These are phyloP conservation scores for Plectus sambesii DNA, from an alignment of 1,140 invertebrate genomes.

Conservation along the genomic window DNA sequence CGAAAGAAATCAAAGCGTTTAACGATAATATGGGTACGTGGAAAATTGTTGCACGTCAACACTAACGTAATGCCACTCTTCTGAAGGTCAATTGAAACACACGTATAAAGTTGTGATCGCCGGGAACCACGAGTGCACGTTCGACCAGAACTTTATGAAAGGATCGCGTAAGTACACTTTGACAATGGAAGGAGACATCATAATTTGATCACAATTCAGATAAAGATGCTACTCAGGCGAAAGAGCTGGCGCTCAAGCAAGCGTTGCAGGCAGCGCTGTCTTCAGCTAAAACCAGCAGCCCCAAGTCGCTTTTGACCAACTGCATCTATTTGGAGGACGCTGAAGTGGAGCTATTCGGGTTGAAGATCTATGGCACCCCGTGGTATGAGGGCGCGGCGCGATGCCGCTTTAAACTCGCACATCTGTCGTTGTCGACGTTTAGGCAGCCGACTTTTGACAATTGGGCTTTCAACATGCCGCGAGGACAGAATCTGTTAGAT, in stretches of 20 bases:
- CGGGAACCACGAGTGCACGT: constrained; percentile 73
- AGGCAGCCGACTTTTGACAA: constrained; percentile 69
- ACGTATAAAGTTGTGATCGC: constrained; percentile 71
- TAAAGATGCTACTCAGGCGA: constrained; percentile 25
- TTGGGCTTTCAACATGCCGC: constrained; percentile 69
- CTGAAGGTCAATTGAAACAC: constrained; percentile 59
- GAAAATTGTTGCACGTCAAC: constrained; percentile 17
- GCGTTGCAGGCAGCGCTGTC: constrained; percentile 21
- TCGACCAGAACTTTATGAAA: constrained; percentile 52
- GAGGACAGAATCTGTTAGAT: constrained; percentile 57
- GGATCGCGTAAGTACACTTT: constrained; percentile 18
- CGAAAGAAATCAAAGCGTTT: constrained; percentile 63
- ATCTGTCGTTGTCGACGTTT: no score
- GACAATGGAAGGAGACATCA: not conserved
- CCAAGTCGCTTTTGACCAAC: constrained; percentile 56
- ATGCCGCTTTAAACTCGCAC: no score
- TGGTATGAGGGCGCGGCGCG: no score
- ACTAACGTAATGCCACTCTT: not conserved
- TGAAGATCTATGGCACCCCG: constrained; percentile 71
- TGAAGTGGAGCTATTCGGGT: constrained; percentile 57
- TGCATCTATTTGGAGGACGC: constrained; percentile 68
- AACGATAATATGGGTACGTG: constrained; percentile 63
- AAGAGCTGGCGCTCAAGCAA: constrained; percentile 28
- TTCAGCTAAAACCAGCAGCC: constrained; percentile 18
- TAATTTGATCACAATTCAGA: not conserved